A percentile compares a stretch with the other conserved stretches of the same genome.
phyloP scores from a whole-genome alignment of 2,797 vertebrate genomes.

The Dryobates pubescens region DNA sequence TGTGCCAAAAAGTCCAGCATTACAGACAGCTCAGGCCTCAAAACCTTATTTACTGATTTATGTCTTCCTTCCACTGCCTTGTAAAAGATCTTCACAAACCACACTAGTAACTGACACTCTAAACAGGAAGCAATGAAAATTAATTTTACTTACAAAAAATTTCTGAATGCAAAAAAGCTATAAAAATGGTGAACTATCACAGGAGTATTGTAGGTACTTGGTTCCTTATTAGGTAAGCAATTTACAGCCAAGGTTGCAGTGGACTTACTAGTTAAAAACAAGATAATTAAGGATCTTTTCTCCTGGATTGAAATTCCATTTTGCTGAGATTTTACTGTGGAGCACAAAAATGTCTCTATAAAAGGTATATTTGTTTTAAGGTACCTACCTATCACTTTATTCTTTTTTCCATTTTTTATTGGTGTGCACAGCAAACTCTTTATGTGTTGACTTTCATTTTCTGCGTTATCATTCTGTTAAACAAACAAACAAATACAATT shows the following conservation, averaged over 20 bases:
- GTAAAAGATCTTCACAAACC: not conserved
- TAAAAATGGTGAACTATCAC: not conserved
- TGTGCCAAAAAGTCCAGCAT: not conserved
- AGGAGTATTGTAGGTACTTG: not conserved
- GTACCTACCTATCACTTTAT: slow-evolving; percentile 95
- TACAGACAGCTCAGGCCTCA: not conserved
- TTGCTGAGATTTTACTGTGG: not conserved
- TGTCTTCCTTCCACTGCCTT: not conserved
- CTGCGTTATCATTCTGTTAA: slow-evolving; percentile 87
- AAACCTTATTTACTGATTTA: not conserved
- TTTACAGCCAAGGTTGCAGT: not conserved
- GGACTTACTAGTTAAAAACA: not conserved
- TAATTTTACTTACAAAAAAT: not conserved
- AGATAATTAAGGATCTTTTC: not conserved
- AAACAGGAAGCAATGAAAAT: not conserved
- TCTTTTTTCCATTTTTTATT: slow-evolving; percentile 96
- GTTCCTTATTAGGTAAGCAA: not conserved
- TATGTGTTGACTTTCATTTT: slow-evolving; percentile 78
- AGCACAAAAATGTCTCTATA: not conserved
- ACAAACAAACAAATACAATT: slow-evolving; percentile 49
- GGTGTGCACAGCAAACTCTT: slow-evolving; percentile 95
- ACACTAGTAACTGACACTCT: not conserved
- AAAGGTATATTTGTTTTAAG: not conserved
- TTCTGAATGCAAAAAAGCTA: not conserved
- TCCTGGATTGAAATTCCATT: not conserved